Conservation (phyloP, 2,888 invertebrate genomes). For the Ochropacha duplaris region DNA sequence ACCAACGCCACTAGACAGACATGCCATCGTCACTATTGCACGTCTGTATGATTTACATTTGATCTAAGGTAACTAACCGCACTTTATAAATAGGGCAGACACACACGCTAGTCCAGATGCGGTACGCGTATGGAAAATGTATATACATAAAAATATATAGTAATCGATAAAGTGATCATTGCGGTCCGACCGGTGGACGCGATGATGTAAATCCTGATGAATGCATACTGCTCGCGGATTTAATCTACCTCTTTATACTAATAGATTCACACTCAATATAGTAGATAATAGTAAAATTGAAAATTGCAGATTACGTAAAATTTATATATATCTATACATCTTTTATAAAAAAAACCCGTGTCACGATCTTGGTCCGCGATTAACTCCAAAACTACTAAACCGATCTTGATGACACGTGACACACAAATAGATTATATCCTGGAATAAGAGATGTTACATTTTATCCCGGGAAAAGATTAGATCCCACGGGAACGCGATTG, state of each 20-base stretch:
- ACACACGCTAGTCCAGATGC: conserved; percentile 59
- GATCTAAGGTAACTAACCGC: conserved; percentile 57
- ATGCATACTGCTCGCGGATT: conserved; percentile 27
- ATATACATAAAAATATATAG: conserved; percentile 49
- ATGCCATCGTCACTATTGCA: not conserved
- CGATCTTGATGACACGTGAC: too few species aligned
- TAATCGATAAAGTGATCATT: conserved; percentile 31
- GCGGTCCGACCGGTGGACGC: conserved; percentile 37
- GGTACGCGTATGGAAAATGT: conserved; percentile 50
- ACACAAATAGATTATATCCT: too few species aligned
- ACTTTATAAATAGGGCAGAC: conserved; percentile 68
- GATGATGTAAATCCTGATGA: conserved; percentile 57
- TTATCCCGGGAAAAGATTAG: too few species aligned
- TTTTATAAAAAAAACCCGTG: too few species aligned
- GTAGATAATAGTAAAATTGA: not conserved
- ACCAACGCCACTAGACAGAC: conserved; percentile 5
- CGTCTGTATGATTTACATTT: conserved; percentile 5
- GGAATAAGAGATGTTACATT: too few species aligned
- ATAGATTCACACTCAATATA: not conserved
- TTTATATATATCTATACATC: too few species aligned
- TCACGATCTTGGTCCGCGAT: too few species aligned
- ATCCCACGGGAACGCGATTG: too few species aligned
- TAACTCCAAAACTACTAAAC: too few species aligned
- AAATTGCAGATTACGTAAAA: too few species aligned
- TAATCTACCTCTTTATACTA: not conserved